phyloP scores from a whole-genome alignment of 2,113 vertebrate genomes.

The Shinisaurus crocodilurus region DNA sequence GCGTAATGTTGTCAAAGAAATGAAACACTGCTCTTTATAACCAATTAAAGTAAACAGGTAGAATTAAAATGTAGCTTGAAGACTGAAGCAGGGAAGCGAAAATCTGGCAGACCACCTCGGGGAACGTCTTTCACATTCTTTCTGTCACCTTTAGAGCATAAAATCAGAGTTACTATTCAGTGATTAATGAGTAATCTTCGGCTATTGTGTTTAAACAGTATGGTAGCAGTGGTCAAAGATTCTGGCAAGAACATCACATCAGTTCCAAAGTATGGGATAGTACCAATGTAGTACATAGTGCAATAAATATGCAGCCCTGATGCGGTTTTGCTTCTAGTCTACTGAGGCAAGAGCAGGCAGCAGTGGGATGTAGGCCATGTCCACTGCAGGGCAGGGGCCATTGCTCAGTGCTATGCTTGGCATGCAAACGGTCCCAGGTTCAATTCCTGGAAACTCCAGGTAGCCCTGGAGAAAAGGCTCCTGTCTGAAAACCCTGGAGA shows the following conservation, averaged over 20 bases:
- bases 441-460: background rate
- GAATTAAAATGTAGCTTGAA: background rate
- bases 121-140: background rate
- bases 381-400: background rate
- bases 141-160: background rate
- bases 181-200: background rate
- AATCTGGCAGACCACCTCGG: background rate
- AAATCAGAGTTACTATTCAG: background rate
- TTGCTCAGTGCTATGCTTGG: background rate
- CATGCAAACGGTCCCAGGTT: background rate
- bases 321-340: background rate
- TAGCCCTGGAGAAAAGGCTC: too few relatives aligned
- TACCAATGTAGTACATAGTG: background rate
- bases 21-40: background rate
- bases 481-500: background rate
- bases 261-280: background rate
- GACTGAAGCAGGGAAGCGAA: background rate
- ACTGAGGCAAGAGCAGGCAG: background rate
- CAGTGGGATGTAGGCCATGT: background rate
- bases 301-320: background rate
- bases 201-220: background rate
- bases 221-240: background rate
- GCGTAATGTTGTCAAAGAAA: background rate
- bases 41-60: background rate
- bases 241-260: background rate